Conservation (phyloP, 1,140 invertebrate genomes). For the Babylonia areolata region DNA sequence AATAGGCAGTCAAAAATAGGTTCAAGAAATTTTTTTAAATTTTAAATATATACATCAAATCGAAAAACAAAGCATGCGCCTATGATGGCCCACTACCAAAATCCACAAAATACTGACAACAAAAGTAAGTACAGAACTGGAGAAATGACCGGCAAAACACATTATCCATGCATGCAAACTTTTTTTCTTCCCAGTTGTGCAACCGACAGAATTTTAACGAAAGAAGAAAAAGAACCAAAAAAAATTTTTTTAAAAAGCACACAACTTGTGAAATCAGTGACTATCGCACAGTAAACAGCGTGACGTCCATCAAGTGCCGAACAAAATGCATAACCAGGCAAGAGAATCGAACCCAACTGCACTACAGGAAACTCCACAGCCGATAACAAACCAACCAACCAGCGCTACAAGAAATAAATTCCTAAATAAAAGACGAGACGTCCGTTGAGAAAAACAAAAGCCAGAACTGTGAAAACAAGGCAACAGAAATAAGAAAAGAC, state of each 20-base stretch:
- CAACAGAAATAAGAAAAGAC: neutral
- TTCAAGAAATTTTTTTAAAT: no score
- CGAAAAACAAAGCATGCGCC: no score
- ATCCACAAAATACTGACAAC: neutral
- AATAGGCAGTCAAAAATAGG: no score
- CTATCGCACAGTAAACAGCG: no score
- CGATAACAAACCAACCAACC: neutral
- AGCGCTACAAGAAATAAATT: neutral
- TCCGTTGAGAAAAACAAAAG: neutral
- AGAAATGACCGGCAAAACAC: neutral
- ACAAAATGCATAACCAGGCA: neutral
- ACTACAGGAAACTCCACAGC: neutral
- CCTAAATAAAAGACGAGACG: neutral
- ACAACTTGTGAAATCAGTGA: no score
- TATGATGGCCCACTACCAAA: neutral
- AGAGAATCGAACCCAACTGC: neutral
- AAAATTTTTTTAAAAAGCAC: no score
- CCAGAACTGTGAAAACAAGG: neutral
- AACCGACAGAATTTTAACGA: neutral
- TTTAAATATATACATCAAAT: no score
- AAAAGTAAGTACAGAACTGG: neutral
- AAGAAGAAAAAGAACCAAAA: no score
- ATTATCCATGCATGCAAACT: neutral
- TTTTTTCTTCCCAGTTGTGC: neutral
- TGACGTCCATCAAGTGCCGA: no score